Evolutionary conservation across 2,888 invertebrate species (phyloP), one percentile per base, ranked within the genome.

Genomic region (Parnassius glacialis): DNA sequence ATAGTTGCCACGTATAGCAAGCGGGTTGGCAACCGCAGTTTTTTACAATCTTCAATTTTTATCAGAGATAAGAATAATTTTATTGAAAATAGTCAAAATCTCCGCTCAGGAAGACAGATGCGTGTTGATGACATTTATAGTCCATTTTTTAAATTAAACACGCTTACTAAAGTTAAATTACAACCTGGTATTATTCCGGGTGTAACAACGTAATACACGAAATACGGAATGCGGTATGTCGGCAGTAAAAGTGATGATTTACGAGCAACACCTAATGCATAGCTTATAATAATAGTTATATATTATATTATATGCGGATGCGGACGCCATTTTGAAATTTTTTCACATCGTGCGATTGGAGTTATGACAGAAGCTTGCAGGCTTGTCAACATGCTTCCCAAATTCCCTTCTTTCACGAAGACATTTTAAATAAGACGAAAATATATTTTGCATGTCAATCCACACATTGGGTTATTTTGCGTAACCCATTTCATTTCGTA

Each of bases 161-260:
- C 25, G 25, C 25, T 25, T 25, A 25, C 34, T 34, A 34, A 34
- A 34, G 34, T 34, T 5, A 34, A 34, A 34, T 34, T 5, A 34
- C 34, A 34, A 34, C 1, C 34, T 34, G 7, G 34, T 34, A 34
- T 34, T 34, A 34, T 34, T 16, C 41, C 9, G n/a, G 13, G 41
- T 42, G 13, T 42, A 10, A 52, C 12, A 42, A n/a, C 5, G 47
- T 12, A 10, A 34, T 7, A 51, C 20, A 20, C 12, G 57, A 58
- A 56, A 59, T 50, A 62, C 52, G 58, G 47, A 61, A 55, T 61
- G 55, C 51, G 44, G 55, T 61, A 34, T 62, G 64, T 61, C 64
- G 57, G 60, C 62, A 53, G 61, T 53, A 66, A 66, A 63, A 43
- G 62, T 43, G 47, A 51, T 63, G 62, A 61, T 61, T 61, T 61